Percentiles rank a stretch among this genome's conserved stretches.
Conservation (phyloP, 2,797 vertebrate genomes). For the Cheirogaleus major region DNA sequence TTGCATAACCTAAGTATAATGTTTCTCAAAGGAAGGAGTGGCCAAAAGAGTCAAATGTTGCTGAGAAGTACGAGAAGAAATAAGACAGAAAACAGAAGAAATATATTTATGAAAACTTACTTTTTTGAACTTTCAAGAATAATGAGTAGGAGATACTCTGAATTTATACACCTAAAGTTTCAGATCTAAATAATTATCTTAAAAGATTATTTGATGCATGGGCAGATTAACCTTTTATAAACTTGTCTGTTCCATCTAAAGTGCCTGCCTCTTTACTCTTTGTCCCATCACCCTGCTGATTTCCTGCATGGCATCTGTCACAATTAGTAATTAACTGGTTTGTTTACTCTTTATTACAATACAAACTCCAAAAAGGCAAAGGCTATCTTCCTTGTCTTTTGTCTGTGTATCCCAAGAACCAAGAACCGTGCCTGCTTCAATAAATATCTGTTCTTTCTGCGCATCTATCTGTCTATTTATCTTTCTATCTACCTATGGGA, state of each 20-base stretch:
- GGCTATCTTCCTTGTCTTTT: neutral
- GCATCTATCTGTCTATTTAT: neutral
- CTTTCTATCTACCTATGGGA: neutral
- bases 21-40: neutral
- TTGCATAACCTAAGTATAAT: neutral
- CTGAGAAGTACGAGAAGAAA: neutral
- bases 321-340: neutral
- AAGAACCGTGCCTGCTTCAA: neutral
- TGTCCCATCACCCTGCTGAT: neutral
- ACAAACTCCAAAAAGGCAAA: neutral
- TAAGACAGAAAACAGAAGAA: neutral
- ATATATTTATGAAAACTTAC: neutral
- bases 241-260: neutral
- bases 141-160: neutral
- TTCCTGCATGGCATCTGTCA: neutral
- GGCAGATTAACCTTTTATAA: neutral
- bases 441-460: neutral
- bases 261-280: neutral
- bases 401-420: neutral
- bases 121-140: slow-evolving; percentile 25
- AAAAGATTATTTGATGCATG: neutral
- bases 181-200: neutral
- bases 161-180: neutral
- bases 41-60: neutral
- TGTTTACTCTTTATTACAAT: neutral